These are phyloP conservation scores for Sipunculus nudus DNA, from an alignment of 2,888 invertebrate species.

Conservation along the genomic window DNA sequence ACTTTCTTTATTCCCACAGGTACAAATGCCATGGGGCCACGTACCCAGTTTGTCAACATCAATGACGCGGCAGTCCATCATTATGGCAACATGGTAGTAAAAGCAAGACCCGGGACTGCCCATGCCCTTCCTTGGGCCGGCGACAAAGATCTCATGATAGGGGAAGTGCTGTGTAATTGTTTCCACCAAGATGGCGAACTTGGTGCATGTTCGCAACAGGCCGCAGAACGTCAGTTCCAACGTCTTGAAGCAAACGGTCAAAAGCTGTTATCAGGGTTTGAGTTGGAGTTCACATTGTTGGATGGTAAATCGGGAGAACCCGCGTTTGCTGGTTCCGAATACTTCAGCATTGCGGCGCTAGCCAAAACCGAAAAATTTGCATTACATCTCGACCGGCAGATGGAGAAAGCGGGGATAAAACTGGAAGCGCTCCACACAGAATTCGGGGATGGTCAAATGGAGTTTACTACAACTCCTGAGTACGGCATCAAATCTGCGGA, in stretches of 20 bases:
- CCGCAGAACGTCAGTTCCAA: conserved; percentile 17
- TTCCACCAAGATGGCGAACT: conserved; percentile 12
- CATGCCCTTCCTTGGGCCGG: conserved; percentile 24
- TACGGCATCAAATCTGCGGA: conserved; percentile 19
- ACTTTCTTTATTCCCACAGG: too few relatives aligned
- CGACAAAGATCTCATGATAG: conserved; percentile 9
- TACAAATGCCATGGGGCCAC: too few relatives aligned
- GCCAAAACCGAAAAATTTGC: too few relatives aligned
- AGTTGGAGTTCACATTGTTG: background rate
- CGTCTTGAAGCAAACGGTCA: conserved; percentile 14
- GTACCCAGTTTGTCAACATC: too few relatives aligned
- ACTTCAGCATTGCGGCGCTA: too few relatives aligned
- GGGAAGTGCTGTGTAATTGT: conserved; percentile 25
- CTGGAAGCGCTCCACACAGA: conserved; percentile 2
- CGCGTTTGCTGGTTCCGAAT: background rate
- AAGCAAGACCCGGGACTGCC: too few relatives aligned
- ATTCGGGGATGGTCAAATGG: conserved; percentile 20
- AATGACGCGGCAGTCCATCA: too few relatives aligned
- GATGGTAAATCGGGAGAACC: background rate
- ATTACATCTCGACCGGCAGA: conserved; percentile 9
- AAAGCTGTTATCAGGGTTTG: conserved; percentile 1
- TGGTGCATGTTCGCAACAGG: conserved; percentile 14
- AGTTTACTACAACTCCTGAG: conserved; percentile 11
- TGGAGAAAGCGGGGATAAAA: conserved; percentile 4
- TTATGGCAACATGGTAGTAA: too few relatives aligned